Percentiles rank a stretch among this genome's conserved stretches.
Evolutionary conservation across 2,113 vertebrate genomes (phyloP).

Genomic region (Ovibos moschatus): DNA sequence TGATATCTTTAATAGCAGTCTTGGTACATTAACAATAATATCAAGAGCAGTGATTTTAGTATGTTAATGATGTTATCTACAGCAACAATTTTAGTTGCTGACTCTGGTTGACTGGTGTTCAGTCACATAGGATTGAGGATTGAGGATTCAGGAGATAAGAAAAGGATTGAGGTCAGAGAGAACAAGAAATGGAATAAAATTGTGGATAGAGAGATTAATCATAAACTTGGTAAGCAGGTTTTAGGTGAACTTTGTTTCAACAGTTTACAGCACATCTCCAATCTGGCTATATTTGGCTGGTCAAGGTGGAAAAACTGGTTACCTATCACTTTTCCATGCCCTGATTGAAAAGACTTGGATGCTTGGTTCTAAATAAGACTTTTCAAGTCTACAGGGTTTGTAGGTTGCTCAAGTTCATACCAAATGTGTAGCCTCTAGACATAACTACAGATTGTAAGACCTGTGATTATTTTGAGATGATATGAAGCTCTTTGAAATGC

Average conservation of each 20-base stretch:
- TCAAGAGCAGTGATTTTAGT: not conserved
- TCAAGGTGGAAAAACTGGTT: not conserved
- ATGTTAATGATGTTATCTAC: not conserved
- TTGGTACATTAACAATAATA: not conserved
- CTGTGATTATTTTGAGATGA: constrained; percentile 33
- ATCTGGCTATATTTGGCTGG: not conserved
- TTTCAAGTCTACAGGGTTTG: not conserved
- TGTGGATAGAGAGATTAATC: not conserved
- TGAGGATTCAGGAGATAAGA: not conserved
- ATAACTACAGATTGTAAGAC: not conserved
- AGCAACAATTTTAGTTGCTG: not conserved
- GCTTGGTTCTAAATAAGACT: not conserved
- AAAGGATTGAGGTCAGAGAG: not conserved
- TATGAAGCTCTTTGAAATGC: constrained; percentile 48
- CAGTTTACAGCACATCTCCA: not conserved
- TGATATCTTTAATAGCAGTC: too few species aligned
- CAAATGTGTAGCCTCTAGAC: not conserved
- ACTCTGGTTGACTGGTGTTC: not conserved
- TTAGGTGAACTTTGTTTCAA: not conserved
- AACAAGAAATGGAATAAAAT: not conserved
- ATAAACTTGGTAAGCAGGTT: not conserved
- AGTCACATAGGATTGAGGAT: not conserved
- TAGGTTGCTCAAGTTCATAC: not conserved
- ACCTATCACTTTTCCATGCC: not conserved
- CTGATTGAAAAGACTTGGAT: not conserved